These are phyloP conservation scores for Listronotus bonariensis DNA, from an alignment of 1,140 invertebrate species.

Conservation along the genomic window DNA sequence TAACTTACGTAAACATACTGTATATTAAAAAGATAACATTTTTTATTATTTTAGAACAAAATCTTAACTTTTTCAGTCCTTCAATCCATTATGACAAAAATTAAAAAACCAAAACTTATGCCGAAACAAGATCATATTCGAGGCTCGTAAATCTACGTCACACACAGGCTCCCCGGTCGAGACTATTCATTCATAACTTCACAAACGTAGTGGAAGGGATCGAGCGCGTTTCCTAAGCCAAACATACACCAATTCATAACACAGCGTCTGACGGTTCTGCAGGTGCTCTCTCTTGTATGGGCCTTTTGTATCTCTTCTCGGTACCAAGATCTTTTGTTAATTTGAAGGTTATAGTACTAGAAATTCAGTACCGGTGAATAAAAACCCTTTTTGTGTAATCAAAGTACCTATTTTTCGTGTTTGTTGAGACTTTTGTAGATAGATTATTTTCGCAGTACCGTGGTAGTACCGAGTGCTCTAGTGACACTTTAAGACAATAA, in stretches of 20 bases:
- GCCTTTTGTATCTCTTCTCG: constrained; percentile 21
- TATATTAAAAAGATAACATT: no score
- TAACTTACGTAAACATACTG: no score
- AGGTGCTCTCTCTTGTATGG: constrained; percentile 27
- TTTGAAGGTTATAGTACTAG: constrained; percentile 28
- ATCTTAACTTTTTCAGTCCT: background rate
- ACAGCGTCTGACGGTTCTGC: constrained; percentile 24
- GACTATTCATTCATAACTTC: constrained; percentile 37
- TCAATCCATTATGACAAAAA: background rate
- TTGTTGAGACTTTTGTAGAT: background rate
- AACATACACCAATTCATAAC: constrained; percentile 34
- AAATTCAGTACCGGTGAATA: constrained; percentile 15
- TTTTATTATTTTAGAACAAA: no score
- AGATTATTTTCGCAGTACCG: background rate
- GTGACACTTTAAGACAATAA: constrained; percentile 4
- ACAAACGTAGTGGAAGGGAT: constrained; percentile 19
- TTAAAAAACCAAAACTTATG: background rate
- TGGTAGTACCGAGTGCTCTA: background rate
- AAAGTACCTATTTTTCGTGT: background rate
- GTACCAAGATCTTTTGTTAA: constrained; percentile 23
- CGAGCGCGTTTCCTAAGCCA: constrained; percentile 21
- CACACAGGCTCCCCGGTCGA: constrained; percentile 6
- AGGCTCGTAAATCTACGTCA: constrained; percentile 1
- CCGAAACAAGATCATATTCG: background rate
- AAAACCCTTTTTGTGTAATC: constrained; percentile 10